phyloP scores from a whole-genome alignment of 1,140 invertebrate genomes.

The Hesperophylax magnus region DNA sequence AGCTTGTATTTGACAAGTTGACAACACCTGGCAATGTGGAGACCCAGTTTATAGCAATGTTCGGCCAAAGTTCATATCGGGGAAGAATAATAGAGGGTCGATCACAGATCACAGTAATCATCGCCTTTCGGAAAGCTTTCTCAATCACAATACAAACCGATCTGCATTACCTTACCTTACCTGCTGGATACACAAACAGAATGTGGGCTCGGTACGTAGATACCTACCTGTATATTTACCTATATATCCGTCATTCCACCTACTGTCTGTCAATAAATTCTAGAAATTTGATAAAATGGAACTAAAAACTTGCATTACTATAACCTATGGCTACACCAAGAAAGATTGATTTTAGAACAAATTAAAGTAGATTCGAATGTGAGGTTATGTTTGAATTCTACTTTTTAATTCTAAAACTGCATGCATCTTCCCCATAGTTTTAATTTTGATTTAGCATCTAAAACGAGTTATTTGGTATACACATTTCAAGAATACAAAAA shows the following conservation, averaged over 20 bases:
- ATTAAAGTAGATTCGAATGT: too few species aligned
- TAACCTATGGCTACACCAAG: too few species aligned
- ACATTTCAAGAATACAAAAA: too few species aligned
- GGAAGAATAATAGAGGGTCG: slow-evolving; percentile 53
- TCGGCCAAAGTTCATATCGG: slow-evolving; percentile 29
- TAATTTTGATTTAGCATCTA: too few species aligned
- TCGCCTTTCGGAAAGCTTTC: slow-evolving; percentile 40
- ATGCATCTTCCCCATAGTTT: too few species aligned
- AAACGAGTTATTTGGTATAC: too few species aligned
- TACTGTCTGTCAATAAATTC: too few species aligned
- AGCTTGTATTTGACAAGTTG: not conserved
- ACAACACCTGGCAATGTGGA: not conserved
- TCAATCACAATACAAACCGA: slow-evolving; percentile 28
- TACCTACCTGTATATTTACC: not conserved
- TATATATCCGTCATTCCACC: not conserved
- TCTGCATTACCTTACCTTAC: not conserved
- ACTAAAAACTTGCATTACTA: too few species aligned
- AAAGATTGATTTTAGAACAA: too few species aligned
- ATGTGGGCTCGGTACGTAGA: not conserved
- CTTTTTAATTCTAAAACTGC: too few species aligned
- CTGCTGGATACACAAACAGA: not conserved
- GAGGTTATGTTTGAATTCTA: too few species aligned
- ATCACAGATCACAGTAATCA: slow-evolving; percentile 56
- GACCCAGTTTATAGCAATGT: slow-evolving; percentile 30
- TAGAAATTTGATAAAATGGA: too few species aligned